These are phyloP conservation scores for Hippotragus niger DNA, from an alignment of 2,113 vertebrate genomes.

Conservation along the genomic window DNA sequence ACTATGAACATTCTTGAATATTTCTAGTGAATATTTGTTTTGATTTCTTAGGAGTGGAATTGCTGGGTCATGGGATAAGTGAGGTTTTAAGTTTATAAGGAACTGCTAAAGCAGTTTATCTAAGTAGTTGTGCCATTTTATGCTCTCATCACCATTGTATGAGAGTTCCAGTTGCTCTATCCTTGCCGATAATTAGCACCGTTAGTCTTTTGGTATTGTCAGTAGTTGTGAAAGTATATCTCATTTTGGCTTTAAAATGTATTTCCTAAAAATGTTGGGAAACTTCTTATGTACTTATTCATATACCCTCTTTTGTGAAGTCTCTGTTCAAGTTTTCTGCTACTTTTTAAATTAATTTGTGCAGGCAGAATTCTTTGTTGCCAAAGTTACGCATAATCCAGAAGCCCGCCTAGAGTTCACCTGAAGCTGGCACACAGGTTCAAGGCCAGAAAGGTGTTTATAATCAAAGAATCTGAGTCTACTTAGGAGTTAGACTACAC, in stretches of 20 bases:
- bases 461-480: not conserved
- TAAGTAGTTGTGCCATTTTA: not conserved
- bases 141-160: not conserved
- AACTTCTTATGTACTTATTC: conserved; percentile 12
- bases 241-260: conserved; percentile 27
- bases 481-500: not conserved
- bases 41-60: not conserved
- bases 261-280: conserved; percentile 12
- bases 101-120: not conserved
- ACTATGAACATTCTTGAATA: not conserved
- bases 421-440: not conserved
- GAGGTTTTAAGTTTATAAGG: not conserved
- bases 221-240: not conserved
- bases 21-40: not conserved
- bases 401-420: conserved; percentile 4
- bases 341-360: not conserved
- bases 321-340: not conserved
- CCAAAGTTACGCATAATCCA: not conserved
- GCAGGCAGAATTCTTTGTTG: not conserved
- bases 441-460: not conserved
- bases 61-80: not conserved
- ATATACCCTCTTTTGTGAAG: not conserved
- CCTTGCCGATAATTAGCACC: conserved; percentile 3
- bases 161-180: not conserved
- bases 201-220: conserved; percentile 21